phyloP scores from a whole-genome alignment of 2,113 vertebrate genomes.

The Vidua macroura region DNA sequence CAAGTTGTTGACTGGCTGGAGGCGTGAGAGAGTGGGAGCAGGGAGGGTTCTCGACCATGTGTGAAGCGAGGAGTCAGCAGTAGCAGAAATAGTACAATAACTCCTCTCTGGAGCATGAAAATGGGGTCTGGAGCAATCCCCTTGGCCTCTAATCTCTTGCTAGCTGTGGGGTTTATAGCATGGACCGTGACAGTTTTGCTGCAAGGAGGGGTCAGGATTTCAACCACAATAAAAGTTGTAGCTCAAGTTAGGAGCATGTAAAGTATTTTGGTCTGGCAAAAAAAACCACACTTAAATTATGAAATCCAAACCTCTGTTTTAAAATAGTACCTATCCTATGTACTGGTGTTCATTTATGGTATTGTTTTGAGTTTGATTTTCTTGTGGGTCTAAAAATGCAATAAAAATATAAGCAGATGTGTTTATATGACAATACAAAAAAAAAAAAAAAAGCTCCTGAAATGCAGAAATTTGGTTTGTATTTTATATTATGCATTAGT shows the following conservation, averaged over 20 bases:
- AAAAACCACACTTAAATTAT: background rate
- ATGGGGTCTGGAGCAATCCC: background rate
- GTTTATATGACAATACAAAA: background rate
- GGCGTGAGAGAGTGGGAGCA: constrained; percentile 37
- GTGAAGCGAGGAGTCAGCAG: background rate
- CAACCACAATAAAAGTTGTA: background rate
- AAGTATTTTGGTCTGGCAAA: background rate
- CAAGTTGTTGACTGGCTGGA: constrained; percentile 41
- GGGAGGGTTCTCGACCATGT: constrained; percentile 1
- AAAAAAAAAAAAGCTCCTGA: background rate
- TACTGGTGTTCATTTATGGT: background rate
- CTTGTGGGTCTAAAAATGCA: background rate
- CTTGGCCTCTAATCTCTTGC: background rate
- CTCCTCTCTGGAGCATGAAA: background rate
- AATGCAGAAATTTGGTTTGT: background rate
- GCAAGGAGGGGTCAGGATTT: background rate
- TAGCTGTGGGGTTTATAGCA: background rate
- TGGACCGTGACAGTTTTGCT: background rate
- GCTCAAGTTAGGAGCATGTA: background rate
- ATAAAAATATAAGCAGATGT: background rate
- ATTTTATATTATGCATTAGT: background rate
- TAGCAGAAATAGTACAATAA: background rate
- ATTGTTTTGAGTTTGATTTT: background rate
- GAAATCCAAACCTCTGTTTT: background rate
- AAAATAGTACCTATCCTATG: background rate